These are phyloP conservation scores for Collichthys lucidus DNA, from an alignment of 2,113 vertebrate genomes.

Conservation along the genomic window DNA sequence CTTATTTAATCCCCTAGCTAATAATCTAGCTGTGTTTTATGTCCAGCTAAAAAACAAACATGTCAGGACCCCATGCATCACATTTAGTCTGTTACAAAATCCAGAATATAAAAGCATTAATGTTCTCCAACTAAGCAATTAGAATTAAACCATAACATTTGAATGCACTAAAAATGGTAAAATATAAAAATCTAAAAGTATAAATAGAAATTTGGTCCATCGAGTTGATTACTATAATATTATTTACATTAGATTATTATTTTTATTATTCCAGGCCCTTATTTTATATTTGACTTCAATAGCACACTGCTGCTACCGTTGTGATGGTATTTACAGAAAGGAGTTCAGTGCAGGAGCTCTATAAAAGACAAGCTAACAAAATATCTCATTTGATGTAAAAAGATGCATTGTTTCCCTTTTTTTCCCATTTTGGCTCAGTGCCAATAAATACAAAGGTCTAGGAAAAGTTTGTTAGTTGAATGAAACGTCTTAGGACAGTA, in stretches of 20 bases:
- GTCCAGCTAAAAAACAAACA: constrained; percentile 80
- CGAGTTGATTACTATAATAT: constrained; percentile 88
- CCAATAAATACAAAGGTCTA: constrained; percentile 88
- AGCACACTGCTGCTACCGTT: constrained; percentile 78
- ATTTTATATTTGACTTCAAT: constrained; percentile 80
- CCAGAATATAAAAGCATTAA: constrained; percentile 83
- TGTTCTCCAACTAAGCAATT: constrained; percentile 84
- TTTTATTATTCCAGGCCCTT: constrained; percentile 83
- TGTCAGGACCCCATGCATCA: constrained; percentile 90
- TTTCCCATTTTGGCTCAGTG: constrained; percentile 66
- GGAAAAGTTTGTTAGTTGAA: constrained; percentile 81
- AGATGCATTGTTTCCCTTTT: constrained; percentile 58
- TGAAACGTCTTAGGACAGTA: constrained; percentile 68
- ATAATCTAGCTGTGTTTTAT: constrained; percentile 82
- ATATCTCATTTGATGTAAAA: constrained; percentile 81
- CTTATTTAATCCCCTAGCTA: constrained; percentile 79
- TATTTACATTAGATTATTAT: constrained; percentile 89
- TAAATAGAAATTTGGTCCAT: constrained; percentile 99
- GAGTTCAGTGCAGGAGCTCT: constrained; percentile 84
- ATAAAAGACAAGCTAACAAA: constrained; percentile 88
- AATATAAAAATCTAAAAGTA: constrained; percentile 99
- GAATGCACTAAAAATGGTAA: constrained; percentile 92
- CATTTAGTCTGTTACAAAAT: constrained; percentile 86
- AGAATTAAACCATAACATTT: constrained; percentile 86
- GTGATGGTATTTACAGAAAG: constrained; percentile 89